Evolutionary conservation across 1,140 invertebrate genomes (phyloP), one percentile per base, ranked within the genome.

Genomic region (Lethrus apterus): DNA sequence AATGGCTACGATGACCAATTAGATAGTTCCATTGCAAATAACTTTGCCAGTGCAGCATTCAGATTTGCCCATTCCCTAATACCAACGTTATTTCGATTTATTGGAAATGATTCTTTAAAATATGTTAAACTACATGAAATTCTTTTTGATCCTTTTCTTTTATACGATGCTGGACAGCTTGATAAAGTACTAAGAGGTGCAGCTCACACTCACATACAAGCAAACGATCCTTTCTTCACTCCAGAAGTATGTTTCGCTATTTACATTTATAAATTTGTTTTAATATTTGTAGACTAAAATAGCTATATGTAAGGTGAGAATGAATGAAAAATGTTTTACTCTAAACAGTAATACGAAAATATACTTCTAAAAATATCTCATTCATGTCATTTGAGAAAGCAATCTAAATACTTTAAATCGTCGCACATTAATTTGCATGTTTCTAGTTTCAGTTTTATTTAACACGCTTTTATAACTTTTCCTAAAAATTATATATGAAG

Each of bases 21-120:
- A 3, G 80, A 98, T 68, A 78, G 93, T 0, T 76, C 80, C 0
- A 81, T 98, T 42, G 80, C 87, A 1, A 97, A 98, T 68, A 81
- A 80, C 57, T 99, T 99, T 72, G 86, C 94, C 0, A 76, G 89
- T 0, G 83, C 93, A 2, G 92, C 86, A 1, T 93, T 90, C 59
- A 70, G 91, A 44, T 97, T 97, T 61, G 93, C 91, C 0, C 93
- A 97, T 59, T 91, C 88, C 0, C 63, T 93, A 2, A 63, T 93
- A 43, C 80, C 83, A 53, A 71, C 78, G 8, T 63, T 89, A 43
- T 81, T 90, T 55, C 83, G 79, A 62, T 66, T 80, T 32, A 73
- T 79, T 0, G 71, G 77, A 38, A 66, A 72, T 1, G 64, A 72
- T 17, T 80, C 75, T 17, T 67, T 77, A 0, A 78, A 81, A 46